Base-by-base conservation (phyloP, 2,888 invertebrate species). In the Clivina fossor region DNA sequence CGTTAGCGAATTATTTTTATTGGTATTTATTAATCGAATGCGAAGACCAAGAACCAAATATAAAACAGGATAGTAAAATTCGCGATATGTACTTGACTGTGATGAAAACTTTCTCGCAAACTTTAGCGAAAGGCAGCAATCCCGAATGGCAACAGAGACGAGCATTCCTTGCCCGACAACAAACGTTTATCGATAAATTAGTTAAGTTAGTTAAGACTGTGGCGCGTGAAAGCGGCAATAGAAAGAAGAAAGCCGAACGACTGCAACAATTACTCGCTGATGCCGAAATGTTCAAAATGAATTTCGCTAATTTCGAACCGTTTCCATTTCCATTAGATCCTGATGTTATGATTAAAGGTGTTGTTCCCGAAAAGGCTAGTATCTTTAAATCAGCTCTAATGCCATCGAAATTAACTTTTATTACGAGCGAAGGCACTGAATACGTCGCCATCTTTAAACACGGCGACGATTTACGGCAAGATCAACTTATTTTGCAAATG, bases 371-470 rank as follows among this genome's bases (percentile, higher is more conserved):
- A 65, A 91, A 92, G 65, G 94, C 96, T 0, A 88, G 88, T 38
- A 79, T 99, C 1, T 99, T 98, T 76, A 98, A 98, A 73, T 97
- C 96, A 24, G 93, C 94, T 0, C 77, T 96, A 51, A 97, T 95
- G 93, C 99, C 99, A 2, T 91, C 93, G 9, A 84, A 86, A 69
- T 76, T 99, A 40, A 90, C 93, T 0, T 97, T 98, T 71, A 76
- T 88, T 9, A 93, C 92, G 0, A 84, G 85, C 0, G 84, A 86
- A 56, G 86, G 87, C 30, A 80, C 82, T 26, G 90, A 93, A 67
- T 99, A 97, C 73, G 89, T 92, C 11, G 91, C 96, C 0, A 97
- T 99, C 59, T 98, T 98, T 73, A 99, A 99, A 72, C 88, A 95
- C 66, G 99, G 99, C 1, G 99, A 99, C 73, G 98, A 99, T 71